Base-by-base conservation (phyloP, 2,113 vertebrate genomes). In the Centrocercus urophasianus region DNA sequence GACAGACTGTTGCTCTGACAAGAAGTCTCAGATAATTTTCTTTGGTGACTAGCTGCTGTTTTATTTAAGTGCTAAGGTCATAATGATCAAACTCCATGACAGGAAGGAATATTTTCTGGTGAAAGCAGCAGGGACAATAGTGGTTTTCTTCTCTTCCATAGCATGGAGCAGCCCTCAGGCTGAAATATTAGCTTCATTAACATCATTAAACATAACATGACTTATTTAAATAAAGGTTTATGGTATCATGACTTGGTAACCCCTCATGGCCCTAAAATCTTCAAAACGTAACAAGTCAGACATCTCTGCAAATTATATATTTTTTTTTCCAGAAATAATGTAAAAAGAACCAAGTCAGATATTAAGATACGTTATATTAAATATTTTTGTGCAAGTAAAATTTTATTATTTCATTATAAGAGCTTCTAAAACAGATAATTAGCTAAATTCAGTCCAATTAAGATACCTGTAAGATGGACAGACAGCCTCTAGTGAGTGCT, bases 141-240 rank as follows among this genome's bases (percentile, higher is more conserved):
- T 2, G 12, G 20, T 40, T 73, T 89, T 81, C 18, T 50, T 78
- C 81, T 79, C 59, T 82, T 63, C n/a, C 34, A 24, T 0, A 82
- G 57, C 32, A 59, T 13, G 17, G 7, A 90, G 9, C 20, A 80
- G n/a, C 15, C 57, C 54, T 61, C 25, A 76, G 74, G 32, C 74
- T 85, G 34, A 91, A 91, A 52, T 69, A 78, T 28, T 34, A 61
- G 34, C 18, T 85, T 79, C 79, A 65, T 65, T 83, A 79, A 61
- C 36, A 32, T 52, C 22, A 52, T 56, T 66, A 74, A 43, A 67
- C 24, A 47, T 78, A 77, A 52, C 27, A 43, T 20, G 40, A 48
- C 30, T 72, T 86, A 72, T 73, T 91, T 69, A 87, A 87, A 82
- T 48, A 20, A 82, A 85, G 50, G 34, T 27, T 69, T 93, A 86